Conservation (phyloP, 2,113 vertebrate species). For the Trogon surrucura region DNA sequence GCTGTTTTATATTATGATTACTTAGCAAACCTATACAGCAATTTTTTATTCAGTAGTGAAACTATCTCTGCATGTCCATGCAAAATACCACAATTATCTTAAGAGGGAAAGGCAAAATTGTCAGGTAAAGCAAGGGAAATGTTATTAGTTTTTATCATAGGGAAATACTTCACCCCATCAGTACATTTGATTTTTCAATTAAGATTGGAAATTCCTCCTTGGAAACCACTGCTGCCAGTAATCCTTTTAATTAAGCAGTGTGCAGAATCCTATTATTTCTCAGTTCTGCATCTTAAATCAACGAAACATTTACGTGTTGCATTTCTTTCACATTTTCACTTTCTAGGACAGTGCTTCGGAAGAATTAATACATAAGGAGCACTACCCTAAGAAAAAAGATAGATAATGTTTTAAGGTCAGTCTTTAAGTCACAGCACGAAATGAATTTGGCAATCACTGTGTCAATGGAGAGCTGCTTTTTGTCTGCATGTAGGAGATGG, state of each 20-base stretch:
- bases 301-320: not conserved
- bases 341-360: not conserved
- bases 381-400: not conserved
- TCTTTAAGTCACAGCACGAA: not conserved
- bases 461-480: not conserved
- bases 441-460: not conserved
- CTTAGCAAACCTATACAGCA: not conserved
- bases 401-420: not conserved
- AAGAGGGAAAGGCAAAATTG: not conserved
- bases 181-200: slow-evolving; percentile 1
- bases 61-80: not conserved
- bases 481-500: not conserved
- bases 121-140: not conserved
- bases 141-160: not conserved
- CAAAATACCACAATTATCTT: not conserved
- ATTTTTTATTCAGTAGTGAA: not conserved
- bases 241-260: slow-evolving; percentile 3
- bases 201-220: slow-evolving; percentile 7
- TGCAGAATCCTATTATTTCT: not conserved
- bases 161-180: not conserved
- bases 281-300: not conserved
- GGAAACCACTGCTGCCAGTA: not conserved
- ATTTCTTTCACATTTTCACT: not conserved
- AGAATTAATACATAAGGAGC: not conserved
- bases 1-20: not conserved